These are phyloP conservation scores for Musca vetustissima DNA, from an alignment of 1,140 invertebrate species.

Conservation along the genomic window DNA sequence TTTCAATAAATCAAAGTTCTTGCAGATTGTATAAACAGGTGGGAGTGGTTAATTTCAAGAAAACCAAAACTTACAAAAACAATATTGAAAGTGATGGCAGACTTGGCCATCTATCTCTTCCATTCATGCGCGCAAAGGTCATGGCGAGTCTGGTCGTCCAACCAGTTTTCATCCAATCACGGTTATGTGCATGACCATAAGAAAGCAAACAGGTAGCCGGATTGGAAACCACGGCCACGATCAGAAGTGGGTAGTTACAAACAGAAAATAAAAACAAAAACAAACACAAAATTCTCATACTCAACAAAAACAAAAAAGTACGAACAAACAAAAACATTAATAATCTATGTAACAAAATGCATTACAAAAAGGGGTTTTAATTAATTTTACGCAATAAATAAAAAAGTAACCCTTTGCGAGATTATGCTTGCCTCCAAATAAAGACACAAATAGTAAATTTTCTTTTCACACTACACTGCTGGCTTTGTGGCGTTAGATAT, in stretches of 20 bases:
- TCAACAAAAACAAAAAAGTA: neutral
- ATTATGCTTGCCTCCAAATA: no score
- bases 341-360: neutral
- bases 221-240: neutral
- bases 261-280: slow-evolving; percentile 3
- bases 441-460: no score
- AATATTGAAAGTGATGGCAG: no score
- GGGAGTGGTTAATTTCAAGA: no score
- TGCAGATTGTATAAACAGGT: no score
- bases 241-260: neutral
- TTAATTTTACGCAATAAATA: no score
- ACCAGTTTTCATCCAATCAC: slow-evolving; percentile 15
- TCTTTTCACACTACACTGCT: no score
- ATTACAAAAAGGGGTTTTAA: no score
- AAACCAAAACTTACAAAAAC: no score
- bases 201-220: neutral
- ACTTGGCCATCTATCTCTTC: neutral
- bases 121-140: slow-evolving; percentile 9
- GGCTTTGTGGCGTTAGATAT: no score
- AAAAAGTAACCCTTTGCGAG: no score
- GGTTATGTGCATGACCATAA: neutral
- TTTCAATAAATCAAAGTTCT: no score
- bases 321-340: neutral
- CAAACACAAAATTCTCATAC: neutral
- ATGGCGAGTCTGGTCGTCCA: slow-evolving; percentile 1